Evolutionary conservation across 2,888 invertebrate species (phyloP), one percentile per base, ranked within the genome.

Genomic region (Tricholauxania praeusta): DNA sequence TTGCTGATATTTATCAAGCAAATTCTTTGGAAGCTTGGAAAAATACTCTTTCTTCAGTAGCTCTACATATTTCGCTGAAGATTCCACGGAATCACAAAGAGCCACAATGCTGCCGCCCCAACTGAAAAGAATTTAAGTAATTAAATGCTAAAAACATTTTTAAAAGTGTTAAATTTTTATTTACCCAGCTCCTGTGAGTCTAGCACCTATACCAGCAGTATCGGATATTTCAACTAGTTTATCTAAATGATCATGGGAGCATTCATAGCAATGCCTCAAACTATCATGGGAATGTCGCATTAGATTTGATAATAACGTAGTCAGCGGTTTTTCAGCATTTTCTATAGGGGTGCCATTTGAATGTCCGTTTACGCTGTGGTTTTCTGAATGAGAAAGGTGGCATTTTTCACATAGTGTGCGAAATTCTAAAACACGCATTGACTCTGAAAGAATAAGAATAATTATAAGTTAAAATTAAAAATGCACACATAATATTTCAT

Each of bases 81-180:
- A 89, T 64, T 91, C 90, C 72, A 90, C 89, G 1, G 87, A 87
- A 47, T 85, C 82, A 74, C 87, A 87, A 72, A 87, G 79, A 55
- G 97, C 96, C 14, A 99, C 97, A 71, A 94, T 92, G 87, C 98
- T 99, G 7, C 99, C 99, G 52, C 99, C 99, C 99, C 99, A 99
- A 10, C 94, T 94, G 80, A 10, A 79, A 74, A n/a, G 79, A 84
- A n/a, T 60, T 63, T 73, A 59, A 75, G 59, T 17, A 49, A 28
- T 22, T 32, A 32, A 51, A 49, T 19, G 17, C 0, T 12, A 3
- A 39, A 60, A 28, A 69, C 47, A 15, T 49, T 2, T 12, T 55
- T 12, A 55, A 55, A 55, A 12, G 4, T 52, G 14, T 52, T 52
- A 3, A 15, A 4, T 52, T 52, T 52, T 52, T 53, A 53, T 82